Conservation (phyloP, 2,888 invertebrate genomes). For the Seira musarum region DNA sequence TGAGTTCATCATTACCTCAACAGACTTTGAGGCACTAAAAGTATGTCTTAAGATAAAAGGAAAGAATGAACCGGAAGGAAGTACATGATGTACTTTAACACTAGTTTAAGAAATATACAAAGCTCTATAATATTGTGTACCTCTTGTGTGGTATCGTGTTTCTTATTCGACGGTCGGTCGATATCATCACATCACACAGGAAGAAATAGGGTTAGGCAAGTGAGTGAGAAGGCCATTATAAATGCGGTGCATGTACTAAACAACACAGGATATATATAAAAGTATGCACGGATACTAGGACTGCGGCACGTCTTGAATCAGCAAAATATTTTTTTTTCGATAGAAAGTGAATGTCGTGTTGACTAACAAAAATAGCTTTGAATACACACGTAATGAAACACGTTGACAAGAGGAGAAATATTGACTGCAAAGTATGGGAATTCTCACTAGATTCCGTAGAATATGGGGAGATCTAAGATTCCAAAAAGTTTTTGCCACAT, state of each 20-base stretch:
- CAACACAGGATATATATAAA: no score
- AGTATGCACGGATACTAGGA: no score
- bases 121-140: not conserved
- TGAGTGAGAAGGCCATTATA: not conserved
- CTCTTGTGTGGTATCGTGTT: not conserved
- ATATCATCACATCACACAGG: not conserved
- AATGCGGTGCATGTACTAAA: not conserved
- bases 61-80: conserved; percentile 10
- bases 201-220: not conserved
- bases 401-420: not conserved
- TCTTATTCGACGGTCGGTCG: not conserved
- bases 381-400: not conserved
- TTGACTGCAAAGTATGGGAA: not conserved
- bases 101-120: no score
- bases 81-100: not conserved
- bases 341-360: not conserved
- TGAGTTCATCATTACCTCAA: not conserved
- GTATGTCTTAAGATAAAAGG: not conserved
- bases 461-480: no score
- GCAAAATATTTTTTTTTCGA: not conserved
- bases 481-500: no score
- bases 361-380: not conserved
- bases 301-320: conserved; percentile 6
- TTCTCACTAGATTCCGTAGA: no score
- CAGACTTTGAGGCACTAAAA: not conserved